A percentile compares a stretch with the other conserved stretches of the same genome.
Evolutionary conservation across 2,888 invertebrate genomes (phyloP).

Genomic region (Margaritifera margaritifera): DNA sequence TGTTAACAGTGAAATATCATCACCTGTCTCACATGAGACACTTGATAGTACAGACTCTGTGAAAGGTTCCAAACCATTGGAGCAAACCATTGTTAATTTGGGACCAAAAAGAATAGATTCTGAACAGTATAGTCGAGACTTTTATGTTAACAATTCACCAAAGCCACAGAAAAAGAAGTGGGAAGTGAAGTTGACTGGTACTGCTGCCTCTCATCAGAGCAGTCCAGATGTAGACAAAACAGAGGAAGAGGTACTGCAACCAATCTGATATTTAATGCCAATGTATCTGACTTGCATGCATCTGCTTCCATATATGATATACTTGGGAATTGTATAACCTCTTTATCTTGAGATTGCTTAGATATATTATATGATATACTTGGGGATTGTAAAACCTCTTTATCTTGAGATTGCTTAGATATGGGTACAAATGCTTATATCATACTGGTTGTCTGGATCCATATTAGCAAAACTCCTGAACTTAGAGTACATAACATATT

Average conservation of each 20-base stretch:
- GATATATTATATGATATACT: too few species aligned
- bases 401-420: too few species aligned
- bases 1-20: too few species aligned
- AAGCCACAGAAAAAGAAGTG: slow-evolving; percentile 34
- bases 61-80: slow-evolving; percentile 19
- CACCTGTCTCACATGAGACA: not conserved
- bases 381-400: too few species aligned
- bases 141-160: slow-evolving; percentile 45
- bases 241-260: slow-evolving; percentile 43
- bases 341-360: too few species aligned
- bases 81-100: slow-evolving; percentile 36
- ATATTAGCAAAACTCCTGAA: not conserved
- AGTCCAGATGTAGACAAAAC: slow-evolving; percentile 25
- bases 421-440: too few species aligned
- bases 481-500: too few species aligned
- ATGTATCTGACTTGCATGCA: too few species aligned
- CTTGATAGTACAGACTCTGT: not conserved
- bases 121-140: slow-evolving; percentile 59
- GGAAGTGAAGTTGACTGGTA: slow-evolving; percentile 46
- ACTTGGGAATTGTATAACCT: too few species aligned
- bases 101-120: slow-evolving; percentile 58
- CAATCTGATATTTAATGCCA: too few species aligned
- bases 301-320: too few species aligned
- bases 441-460: too few species aligned
- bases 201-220: slow-evolving; percentile 37